phyloP scores from a whole-genome alignment of 2,888 invertebrate species.

The Cephus spinipes region DNA sequence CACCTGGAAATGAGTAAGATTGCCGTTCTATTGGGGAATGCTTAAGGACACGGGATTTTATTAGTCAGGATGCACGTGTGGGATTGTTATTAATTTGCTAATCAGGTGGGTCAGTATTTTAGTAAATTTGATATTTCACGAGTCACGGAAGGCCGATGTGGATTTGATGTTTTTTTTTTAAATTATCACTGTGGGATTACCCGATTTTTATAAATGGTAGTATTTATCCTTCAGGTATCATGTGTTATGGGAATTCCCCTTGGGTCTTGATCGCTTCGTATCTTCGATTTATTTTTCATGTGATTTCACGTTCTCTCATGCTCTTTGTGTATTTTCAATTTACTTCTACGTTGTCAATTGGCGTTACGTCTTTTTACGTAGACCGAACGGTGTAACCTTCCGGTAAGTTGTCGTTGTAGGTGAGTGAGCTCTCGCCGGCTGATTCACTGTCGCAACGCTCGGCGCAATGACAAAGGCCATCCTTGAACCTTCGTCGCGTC shows the following conservation, averaged over 20 bases:
- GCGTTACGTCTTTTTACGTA: not conserved
- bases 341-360: not conserved
- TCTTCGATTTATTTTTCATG: not conserved
- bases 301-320: not conserved
- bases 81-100: not conserved
- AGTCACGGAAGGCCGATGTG: not conserved
- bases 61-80: not conserved
- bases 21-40: not conserved
- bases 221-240: not conserved
- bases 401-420: not conserved
- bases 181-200: not conserved
- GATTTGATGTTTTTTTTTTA: not conserved
- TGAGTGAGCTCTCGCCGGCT: constrained; percentile 29
- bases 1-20: not conserved
- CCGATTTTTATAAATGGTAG: not conserved
- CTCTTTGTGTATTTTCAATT: not conserved
- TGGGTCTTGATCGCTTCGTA: not conserved
- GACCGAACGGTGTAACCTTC: not conserved
- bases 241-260: not conserved
- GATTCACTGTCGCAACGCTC: constrained; percentile 45
- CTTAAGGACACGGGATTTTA: not conserved
- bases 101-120: not conserved
- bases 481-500: constrained; percentile 31
- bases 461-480: constrained; percentile 46
- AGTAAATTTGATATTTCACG: not conserved